Percentiles rank a stretch among this genome's conserved stretches.
phyloP scores from a whole-genome alignment of 2,797 vertebrate species.

The Nyctalus aviator region DNA sequence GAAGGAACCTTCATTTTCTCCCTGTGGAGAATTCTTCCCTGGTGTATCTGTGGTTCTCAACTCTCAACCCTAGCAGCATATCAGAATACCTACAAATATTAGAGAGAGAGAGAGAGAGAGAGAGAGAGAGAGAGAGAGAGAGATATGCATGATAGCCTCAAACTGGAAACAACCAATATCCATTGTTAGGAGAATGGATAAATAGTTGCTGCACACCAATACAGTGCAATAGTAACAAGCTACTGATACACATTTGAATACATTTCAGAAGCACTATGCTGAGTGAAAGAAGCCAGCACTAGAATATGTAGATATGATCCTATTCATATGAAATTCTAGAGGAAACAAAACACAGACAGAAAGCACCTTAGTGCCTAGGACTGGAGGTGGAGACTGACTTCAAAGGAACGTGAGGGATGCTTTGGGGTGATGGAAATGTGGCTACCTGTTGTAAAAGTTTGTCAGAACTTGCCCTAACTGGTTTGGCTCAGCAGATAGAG shows the following conservation, averaged over 20 bases:
- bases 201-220: not conserved
- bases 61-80: not conserved
- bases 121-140: no score
- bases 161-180: not conserved
- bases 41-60: not conserved
- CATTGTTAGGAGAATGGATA: not conserved
- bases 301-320: not conserved
- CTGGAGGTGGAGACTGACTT: not conserved
- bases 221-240: not conserved
- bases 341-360: conserved; percentile 4
- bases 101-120: not conserved
- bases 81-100: not conserved
- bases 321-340: conserved; percentile 11
- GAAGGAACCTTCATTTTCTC: not conserved
- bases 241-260: not conserved
- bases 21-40: not conserved
- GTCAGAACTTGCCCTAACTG: not conserved
- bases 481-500: not conserved
- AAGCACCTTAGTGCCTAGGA: not conserved
- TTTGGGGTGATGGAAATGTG: not conserved
- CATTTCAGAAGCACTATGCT: not conserved
- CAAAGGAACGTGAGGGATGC: not conserved
- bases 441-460: not conserved
- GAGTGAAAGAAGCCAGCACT: conserved; percentile 32
- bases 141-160: not conserved